phyloP scores from a whole-genome alignment of 2,113 vertebrate species.

The Melanerpes aurifrons region DNA sequence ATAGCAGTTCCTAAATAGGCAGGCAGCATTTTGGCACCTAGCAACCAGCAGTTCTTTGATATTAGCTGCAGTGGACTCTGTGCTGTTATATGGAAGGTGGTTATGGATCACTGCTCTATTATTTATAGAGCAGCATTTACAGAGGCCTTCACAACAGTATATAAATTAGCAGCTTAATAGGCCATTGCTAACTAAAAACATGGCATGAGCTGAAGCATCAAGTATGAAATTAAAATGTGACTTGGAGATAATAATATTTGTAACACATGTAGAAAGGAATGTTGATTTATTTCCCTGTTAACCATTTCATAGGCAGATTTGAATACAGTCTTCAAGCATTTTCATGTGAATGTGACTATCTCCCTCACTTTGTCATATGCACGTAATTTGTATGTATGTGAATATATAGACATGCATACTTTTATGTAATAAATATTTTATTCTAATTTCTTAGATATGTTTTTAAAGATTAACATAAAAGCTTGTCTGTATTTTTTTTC shows the following conservation, averaged over 20 bases:
- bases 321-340: background rate
- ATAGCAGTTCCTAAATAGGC: constrained; percentile 86
- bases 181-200: constrained; percentile 76
- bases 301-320: constrained; percentile 31
- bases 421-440: background rate
- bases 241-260: constrained; percentile 58
- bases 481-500: background rate
- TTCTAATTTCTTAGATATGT: background rate
- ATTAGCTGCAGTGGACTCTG: constrained; percentile 77
- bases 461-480: background rate
- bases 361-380: background rate
- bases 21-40: constrained; percentile 87
- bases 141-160: constrained; percentile 82
- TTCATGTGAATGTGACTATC: background rate
- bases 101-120: constrained; percentile 86
- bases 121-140: constrained; percentile 83
- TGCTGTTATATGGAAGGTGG: constrained; percentile 81
- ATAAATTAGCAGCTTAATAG: constrained; percentile 88
- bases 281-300: constrained; percentile 42
- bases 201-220: constrained; percentile 69
- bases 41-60: constrained; percentile 84
- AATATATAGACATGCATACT: background rate
- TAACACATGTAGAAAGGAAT: constrained; percentile 47
- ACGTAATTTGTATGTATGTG: background rate
- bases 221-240: constrained; percentile 76